A percentile compares a stretch with the other conserved stretches of the same genome.
Conservation (phyloP, 2,113 vertebrate genomes). For the Columbina picui region DNA sequence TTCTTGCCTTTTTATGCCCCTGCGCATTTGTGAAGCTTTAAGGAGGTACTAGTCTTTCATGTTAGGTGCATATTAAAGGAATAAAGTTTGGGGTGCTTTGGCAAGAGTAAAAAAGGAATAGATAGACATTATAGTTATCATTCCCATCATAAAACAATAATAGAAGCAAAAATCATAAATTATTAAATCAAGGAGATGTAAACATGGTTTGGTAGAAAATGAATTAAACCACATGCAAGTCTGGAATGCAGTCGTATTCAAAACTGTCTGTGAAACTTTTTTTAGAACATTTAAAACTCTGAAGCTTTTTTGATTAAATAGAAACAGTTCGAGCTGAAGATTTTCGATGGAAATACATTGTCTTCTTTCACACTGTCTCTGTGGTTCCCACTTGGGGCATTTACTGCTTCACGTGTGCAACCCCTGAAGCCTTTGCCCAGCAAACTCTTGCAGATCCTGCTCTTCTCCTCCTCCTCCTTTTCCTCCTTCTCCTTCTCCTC, state of each 20-base stretch:
- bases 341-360: neutral
- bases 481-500: neutral
- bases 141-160: slow-evolving; percentile 51
- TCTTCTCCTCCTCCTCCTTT: neutral
- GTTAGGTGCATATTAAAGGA: slow-evolving; percentile 35
- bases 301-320: neutral
- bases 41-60: slow-evolving; percentile 48
- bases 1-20: slow-evolving; percentile 52
- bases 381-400: neutral
- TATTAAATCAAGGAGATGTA: slow-evolving; percentile 18
- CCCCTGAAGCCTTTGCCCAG: neutral
- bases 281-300: neutral
- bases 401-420: neutral
- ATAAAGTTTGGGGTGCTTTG: slow-evolving; percentile 41
- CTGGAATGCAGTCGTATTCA: slow-evolving; percentile 20
- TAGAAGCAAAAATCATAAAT: slow-evolving; percentile 27
- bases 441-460: neutral
- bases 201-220: slow-evolving; percentile 12
- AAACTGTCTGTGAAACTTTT: neutral
- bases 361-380: neutral
- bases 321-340: neutral
- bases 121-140: slow-evolving; percentile 36
- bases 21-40: slow-evolving; percentile 48
- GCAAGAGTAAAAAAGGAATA: slow-evolving; percentile 36
- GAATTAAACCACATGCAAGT: slow-evolving; percentile 45